Conservation (phyloP, 1,140 invertebrate species). For the Pentalonia nigronervosa region DNA sequence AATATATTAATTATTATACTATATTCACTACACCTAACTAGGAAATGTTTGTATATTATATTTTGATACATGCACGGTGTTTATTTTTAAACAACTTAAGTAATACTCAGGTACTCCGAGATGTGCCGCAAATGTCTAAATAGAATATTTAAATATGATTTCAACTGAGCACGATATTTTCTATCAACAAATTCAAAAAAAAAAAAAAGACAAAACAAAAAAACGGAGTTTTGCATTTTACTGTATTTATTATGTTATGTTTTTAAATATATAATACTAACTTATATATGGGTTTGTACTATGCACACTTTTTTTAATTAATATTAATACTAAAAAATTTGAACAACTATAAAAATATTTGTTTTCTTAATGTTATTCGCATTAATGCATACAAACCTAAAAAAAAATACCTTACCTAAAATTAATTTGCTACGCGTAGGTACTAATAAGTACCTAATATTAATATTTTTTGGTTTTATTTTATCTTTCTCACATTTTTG, state of each 20-base stretch:
- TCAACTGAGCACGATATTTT: neutral
- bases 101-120: neutral
- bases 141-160: neutral
- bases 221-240: neutral
- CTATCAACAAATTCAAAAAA: neutral
- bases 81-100: neutral
- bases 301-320: neutral
- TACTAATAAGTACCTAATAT: neutral
- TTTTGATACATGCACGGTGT: neutral
- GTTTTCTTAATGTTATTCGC: neutral
- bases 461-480: neutral
- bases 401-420: neutral
- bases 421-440: neutral
- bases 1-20: neutral
- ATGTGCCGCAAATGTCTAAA: neutral
- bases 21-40: neutral
- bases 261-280: neutral
- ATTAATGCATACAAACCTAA: neutral
- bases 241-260: neutral
- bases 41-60: neutral
- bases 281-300: neutral
- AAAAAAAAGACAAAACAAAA: neutral
- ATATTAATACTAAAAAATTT: neutral
- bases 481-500: neutral
- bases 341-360: neutral